phyloP scores from a whole-genome alignment of 1,140 invertebrate genomes.

The Akabosia matsudoensis region DNA sequence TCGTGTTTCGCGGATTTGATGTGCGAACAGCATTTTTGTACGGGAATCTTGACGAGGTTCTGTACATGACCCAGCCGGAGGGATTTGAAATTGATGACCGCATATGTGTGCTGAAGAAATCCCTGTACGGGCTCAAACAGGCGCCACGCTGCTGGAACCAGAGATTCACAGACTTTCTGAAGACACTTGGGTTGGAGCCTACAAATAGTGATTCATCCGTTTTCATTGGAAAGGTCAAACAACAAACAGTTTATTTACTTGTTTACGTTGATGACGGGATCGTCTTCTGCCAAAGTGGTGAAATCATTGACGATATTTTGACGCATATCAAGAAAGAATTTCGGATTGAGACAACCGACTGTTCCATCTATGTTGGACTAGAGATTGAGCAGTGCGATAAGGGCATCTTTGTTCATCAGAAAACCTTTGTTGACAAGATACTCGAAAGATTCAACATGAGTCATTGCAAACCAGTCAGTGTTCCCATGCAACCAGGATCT shows the following conservation, averaged over 20 bases:
- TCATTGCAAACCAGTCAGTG: neutral
- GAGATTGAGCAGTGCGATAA: neutral
- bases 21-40: slow-evolving; percentile 49
- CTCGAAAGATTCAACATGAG: neutral
- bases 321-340: neutral
- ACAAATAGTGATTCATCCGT: neutral
- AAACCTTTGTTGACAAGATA: neutral
- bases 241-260: neutral
- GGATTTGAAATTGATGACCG: slow-evolving; percentile 37
- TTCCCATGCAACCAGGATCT: neutral
- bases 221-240: neutral
- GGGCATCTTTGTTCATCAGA: neutral
- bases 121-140: slow-evolving; percentile 53
- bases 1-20: slow-evolving; percentile 48
- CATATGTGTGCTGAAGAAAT: slow-evolving; percentile 51
- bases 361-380: slow-evolving; percentile 36
- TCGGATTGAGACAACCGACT: neutral
- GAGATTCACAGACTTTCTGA: neutral
- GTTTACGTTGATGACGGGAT: neutral
- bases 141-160: slow-evolving; percentile 47
- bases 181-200: neutral
- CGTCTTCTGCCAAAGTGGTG: neutral
- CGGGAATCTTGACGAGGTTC: slow-evolving; percentile 48
- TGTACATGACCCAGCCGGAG: slow-evolving; percentile 47
- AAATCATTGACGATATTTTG: neutral